Evolutionary conservation across 2,888 invertebrate species (phyloP).

Genomic region (Geotrupes spiniger): DNA sequence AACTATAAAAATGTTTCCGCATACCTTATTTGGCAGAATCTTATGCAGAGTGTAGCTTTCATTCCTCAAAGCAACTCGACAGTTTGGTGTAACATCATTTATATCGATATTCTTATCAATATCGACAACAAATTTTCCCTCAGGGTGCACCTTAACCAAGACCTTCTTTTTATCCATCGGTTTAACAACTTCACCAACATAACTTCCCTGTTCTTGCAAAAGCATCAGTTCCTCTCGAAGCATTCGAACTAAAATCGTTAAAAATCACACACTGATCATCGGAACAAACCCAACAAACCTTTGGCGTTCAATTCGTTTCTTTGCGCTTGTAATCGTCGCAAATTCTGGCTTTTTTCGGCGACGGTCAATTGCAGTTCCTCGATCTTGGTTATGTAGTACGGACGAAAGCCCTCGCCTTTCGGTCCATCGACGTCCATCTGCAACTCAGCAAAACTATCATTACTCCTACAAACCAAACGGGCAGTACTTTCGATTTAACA

Average conservation of each 20-base stretch:
- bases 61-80: constrained; percentile 94
- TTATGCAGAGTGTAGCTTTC: constrained; percentile 99
- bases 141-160: constrained; percentile 97
- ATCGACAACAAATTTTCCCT: constrained; percentile 99
- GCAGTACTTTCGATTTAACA: constrained; percentile 10
- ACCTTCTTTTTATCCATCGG: constrained; percentile 99
- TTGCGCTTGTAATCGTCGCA: constrained; percentile 14
- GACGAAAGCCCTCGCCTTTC: constrained; percentile 87
- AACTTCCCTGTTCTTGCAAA: constrained; percentile 96
- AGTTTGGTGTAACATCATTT: constrained; percentile 95
- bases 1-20: not conserved
- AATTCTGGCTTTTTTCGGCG: constrained; percentile 18
- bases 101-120: constrained; percentile 99
- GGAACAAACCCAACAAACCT: not conserved
- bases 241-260: constrained; percentile 76
- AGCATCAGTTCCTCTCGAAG: constrained; percentile 95
- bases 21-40: constrained; percentile 78
- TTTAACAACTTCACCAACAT: constrained; percentile 99
- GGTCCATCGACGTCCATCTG: constrained; percentile 72
- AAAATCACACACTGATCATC: not conserved
- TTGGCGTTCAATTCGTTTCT: constrained; percentile 16
- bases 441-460: constrained; percentile 26
- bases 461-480: not conserved
- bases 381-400: constrained; percentile 97
- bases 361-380: constrained; percentile 77